Evolutionary conservation across 30 jellyfish, hydroid and myxozoan genomes (phyloP).

Genomic region (Chrysaora quinquecirrha): DNA sequence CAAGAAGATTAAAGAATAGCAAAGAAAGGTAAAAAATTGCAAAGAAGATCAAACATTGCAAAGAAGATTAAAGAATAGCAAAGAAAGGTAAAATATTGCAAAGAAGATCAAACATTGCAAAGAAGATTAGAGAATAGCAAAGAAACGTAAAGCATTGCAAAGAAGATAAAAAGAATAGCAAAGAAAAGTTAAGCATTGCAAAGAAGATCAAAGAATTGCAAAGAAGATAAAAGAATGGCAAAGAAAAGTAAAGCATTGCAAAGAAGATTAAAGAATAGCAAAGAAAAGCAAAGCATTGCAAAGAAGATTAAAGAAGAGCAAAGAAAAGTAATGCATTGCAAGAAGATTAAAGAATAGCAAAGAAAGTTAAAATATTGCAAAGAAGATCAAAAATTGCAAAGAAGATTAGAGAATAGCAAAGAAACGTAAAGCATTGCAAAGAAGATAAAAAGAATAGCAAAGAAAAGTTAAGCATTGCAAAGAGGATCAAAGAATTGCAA

Average conservation of each 20-base stretch:
- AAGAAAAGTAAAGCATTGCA: too few species aligned
- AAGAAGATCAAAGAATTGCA: too few species aligned
- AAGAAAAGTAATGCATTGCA: not conserved
- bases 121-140: too few species aligned
- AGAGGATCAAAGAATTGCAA: not conserved
- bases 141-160: too few species aligned
- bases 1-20: not conserved
- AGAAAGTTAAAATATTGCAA: not conserved
- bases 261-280: too few species aligned
- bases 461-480: not conserved
- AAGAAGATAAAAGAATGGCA: too few species aligned
- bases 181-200: too few species aligned
- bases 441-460: not conserved
- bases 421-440: not conserved
- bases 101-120: too few species aligned
- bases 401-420: not conserved
- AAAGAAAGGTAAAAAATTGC: not conserved
- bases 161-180: too few species aligned
- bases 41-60: not conserved
- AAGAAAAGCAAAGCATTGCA: too few species aligned
- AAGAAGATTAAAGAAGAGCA: too few species aligned
- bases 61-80: not conserved
- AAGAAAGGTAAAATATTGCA: slow-evolving; percentile 1
- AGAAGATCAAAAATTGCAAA: not conserved
- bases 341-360: not conserved